Percentiles rank a stretch among this genome's conserved stretches.
Evolutionary conservation across 1,140 invertebrate genomes (phyloP).

Genomic region (Hyposmocoma kahamanoa): DNA sequence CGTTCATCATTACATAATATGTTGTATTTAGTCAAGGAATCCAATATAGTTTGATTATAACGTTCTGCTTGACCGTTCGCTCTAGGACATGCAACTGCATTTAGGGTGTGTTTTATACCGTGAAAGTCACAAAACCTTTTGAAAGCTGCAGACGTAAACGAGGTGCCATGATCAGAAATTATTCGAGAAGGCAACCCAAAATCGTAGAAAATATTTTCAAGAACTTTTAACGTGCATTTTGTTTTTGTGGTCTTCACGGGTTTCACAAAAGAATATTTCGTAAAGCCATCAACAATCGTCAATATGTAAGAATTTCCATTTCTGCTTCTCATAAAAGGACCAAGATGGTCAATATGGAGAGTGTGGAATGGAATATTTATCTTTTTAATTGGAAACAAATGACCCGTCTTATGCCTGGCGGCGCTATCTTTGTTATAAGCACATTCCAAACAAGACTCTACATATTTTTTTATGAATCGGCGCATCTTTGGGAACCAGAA

Average conservation of each 20-base stretch:
- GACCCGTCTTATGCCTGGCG: background rate
- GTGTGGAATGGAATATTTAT: background rate
- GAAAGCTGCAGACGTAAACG: background rate
- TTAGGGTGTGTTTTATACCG: background rate
- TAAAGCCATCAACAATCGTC: background rate
- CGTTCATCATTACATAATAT: background rate
- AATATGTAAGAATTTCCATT: background rate
- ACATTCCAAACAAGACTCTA: background rate
- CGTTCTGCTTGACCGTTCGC: constrained; percentile 3
- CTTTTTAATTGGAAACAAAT: constrained; percentile 1
- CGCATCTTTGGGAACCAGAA: background rate
- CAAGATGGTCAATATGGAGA: background rate
- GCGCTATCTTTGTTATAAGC: background rate
- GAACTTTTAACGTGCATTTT: background rate
- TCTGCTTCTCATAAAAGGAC: background rate
- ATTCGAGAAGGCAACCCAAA: background rate
- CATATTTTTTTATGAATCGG: background rate
- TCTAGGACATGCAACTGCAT: constrained; percentile 1
- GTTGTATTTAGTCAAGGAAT: background rate
- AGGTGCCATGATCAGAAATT: background rate
- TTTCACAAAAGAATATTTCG: background rate
- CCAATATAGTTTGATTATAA: background rate
- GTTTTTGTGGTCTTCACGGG: constrained; percentile 1
- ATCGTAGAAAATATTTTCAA: background rate
- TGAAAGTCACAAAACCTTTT: background rate